Evolutionary conservation across 1,140 invertebrate species (phyloP).

Genomic region (Meloidogyne exigua): DNA sequence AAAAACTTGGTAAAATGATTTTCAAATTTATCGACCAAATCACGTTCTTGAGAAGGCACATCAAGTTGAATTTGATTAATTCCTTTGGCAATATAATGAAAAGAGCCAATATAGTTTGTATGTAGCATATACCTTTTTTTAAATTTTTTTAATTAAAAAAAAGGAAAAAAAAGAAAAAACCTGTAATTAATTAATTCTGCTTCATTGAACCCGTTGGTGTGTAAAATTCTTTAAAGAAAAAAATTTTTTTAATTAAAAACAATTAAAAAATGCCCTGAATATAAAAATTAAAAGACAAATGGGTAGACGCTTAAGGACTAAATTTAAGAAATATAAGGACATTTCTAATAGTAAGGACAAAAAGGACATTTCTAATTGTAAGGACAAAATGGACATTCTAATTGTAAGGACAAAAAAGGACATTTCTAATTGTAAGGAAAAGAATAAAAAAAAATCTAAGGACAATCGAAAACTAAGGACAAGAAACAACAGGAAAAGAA

Average conservation of each 20-base stretch:
- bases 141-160: too few relatives aligned
- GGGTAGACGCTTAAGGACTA: too few relatives aligned
- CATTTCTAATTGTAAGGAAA: too few relatives aligned
- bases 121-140: conserved; percentile 40
- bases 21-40: conserved; percentile 34
- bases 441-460: not conserved
- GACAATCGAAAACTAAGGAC: too few relatives aligned
- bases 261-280: too few relatives aligned
- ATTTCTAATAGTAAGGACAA: too few relatives aligned
- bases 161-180: not conserved
- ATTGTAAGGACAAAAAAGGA: too few relatives aligned
- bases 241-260: not conserved
- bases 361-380: too few relatives aligned
- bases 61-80: conserved; percentile 30
- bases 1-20: conserved; percentile 25
- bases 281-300: too few relatives aligned
- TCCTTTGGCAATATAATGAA: conserved; percentile 39
- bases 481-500: too few relatives aligned
- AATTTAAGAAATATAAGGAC: too few relatives aligned
- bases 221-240: conserved; percentile 39
- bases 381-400: too few relatives aligned
- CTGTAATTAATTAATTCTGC: conserved; percentile 48
- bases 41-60: conserved; percentile 33
- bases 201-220: conserved; percentile 48
- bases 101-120: conserved; percentile 42